Base-by-base conservation (phyloP, 2,888 invertebrate genomes). In the Lasioglossum leucozonium region DNA sequence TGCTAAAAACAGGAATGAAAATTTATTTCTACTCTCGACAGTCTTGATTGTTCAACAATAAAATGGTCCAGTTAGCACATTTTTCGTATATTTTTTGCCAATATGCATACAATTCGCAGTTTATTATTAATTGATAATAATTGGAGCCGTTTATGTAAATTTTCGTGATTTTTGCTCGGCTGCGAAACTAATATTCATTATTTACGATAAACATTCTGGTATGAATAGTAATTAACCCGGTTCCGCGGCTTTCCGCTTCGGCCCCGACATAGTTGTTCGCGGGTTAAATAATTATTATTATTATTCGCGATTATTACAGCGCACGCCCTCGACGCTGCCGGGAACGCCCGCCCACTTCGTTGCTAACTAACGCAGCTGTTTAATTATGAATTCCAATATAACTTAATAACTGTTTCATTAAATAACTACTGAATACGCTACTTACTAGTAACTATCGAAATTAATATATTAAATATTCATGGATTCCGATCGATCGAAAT, bases 351-450 rank as follows among this genome's bases (percentile, higher is more conserved):
- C 30, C 18, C 16, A 34, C 30, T 34, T 65, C 65, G 65, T 65
- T 22, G 34, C 34, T 18, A 65, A 65, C 34, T 34, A 65, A 65
- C 34, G 65, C 34, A 34, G 30, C 65, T 34, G 30, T 65, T 65
- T 65, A 65, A 65, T 65, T 65, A 62, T 30, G 13, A 26, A 30
- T 62, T 30, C 6, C 58, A 16, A 62, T 62, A 62, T 62, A 65
- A 65, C 65, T 65, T 30, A 34, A 55, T 74, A 55, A 74, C 55
- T 30, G 74, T 55, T 58, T 58, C 37, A n/a, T 65, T 34, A 26
- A 16, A 58, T 26, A 26, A 58, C 55, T 73, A 26, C 30, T 71
- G 13, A 40, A 40, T 71, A 71, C 42, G 34, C 42, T 40, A 22
- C 40, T 62, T 62, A n/a, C 6, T 30, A 18, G n/a, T 71, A 40